Percentiles rank a stretch among this genome's conserved stretches.
phyloP scores from a whole-genome alignment of 37 sponge, comb jelly and placozoan genomes.

The Aplysina aerophoba region DNA sequence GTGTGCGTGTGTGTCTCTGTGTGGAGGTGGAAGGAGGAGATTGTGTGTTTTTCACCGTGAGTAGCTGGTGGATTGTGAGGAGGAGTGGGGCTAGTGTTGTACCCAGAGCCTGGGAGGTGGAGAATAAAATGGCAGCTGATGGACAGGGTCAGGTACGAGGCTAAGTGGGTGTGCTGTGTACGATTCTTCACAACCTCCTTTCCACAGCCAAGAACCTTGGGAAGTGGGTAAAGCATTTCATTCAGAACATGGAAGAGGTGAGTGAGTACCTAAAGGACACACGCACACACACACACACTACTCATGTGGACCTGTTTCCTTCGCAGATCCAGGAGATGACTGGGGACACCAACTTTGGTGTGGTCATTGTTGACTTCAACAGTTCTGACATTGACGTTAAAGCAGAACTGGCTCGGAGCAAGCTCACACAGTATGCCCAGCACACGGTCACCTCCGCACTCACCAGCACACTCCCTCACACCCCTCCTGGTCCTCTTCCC shows the following conservation, averaged over 20 bases:
- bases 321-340: constrained; percentile 36
- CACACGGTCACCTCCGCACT: too few relatives aligned
- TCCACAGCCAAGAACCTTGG: constrained; percentile 77
- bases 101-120: too few relatives aligned
- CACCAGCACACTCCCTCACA: too few relatives aligned
- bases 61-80: too few relatives aligned
- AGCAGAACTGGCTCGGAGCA: constrained; percentile 27
- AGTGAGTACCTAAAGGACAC: constrained; percentile 3
- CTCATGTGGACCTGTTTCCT: too few relatives aligned
- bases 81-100: too few relatives aligned
- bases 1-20: neutral
- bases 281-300: too few relatives aligned
- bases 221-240: constrained; percentile 66
- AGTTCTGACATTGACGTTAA: constrained; percentile 68
- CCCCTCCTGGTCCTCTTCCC: neutral
- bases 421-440: neutral
- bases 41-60: neutral
- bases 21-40: constrained; percentile 3
- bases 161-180: too few relatives aligned
- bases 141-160: too few relatives aligned
- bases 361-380: constrained; percentile 71
- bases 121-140: too few relatives aligned
- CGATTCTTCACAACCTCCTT: too few relatives aligned
- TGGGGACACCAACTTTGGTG: constrained; percentile 52
- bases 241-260: constrained; percentile 77